Percentiles rank a stretch among this genome's conserved stretches.
phyloP scores from a whole-genome alignment of 2,888 invertebrate species.

The Sphinx pinastri region DNA sequence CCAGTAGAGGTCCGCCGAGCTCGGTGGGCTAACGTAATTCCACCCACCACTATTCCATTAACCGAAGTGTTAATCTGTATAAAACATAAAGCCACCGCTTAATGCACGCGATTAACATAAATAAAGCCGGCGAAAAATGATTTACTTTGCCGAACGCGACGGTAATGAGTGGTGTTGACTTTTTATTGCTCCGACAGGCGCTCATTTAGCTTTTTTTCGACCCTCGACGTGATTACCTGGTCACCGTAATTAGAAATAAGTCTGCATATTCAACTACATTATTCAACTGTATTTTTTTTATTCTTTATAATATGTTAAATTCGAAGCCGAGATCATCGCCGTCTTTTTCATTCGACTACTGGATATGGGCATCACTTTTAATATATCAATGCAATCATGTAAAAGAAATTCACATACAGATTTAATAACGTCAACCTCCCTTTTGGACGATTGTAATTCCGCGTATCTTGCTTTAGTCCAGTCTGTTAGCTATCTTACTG shows the following conservation, averaged over 20 bases:
- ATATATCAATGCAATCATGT: too few species aligned
- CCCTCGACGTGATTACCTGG: background rate
- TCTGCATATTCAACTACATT: too few species aligned
- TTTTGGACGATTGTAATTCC: too few species aligned
- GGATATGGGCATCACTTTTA: too few species aligned
- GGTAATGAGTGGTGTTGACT: conserved; percentile 38
- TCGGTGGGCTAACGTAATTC: conserved; percentile 50
- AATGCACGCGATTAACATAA: conserved; percentile 61
- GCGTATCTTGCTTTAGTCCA: too few species aligned
- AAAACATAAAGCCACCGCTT: conserved; percentile 60
- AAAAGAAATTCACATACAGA: too few species aligned
- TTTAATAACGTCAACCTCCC: too few species aligned
- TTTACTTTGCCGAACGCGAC: conserved; percentile 41
- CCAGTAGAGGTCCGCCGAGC: conserved; percentile 34
- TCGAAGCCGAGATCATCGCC: too few species aligned
- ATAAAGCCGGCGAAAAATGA: conserved; percentile 60
- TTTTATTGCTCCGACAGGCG: conserved; percentile 22
- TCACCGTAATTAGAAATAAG: background rate
- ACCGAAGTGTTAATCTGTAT: conserved; percentile 70
- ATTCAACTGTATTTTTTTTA: too few species aligned
- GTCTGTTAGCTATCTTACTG: too few species aligned
- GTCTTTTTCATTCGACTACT: too few species aligned
- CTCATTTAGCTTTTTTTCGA: background rate
- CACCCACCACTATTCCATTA: conserved; percentile 57
- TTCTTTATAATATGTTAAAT: too few species aligned